Evolutionary conservation across 2,888 invertebrate genomes (phyloP), one percentile per base, ranked within the genome.

Genomic region (Philhelius pedissequus): DNA sequence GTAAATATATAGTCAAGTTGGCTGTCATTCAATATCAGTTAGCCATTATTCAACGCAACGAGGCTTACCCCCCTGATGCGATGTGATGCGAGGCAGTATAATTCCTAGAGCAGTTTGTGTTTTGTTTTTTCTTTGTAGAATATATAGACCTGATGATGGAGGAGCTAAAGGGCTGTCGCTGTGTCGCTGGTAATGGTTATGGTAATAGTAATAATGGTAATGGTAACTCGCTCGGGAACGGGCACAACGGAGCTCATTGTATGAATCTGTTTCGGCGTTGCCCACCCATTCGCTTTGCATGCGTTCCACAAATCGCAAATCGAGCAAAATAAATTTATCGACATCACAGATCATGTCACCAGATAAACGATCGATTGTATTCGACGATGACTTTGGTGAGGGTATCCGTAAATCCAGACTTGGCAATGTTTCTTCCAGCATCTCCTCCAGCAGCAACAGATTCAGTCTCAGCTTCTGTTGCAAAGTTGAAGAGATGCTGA

Each of bases 291-390:
- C 84, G 84, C 84, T 84, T 84, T 84, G 84, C 84, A 84, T 84
- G 84, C 84, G 84, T 84, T 84, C 80, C 84, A 81, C 86, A 86
- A 86, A 81, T 86, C 86, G 86, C 86, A 86, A 86, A 81, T 81
- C 81, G 80, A 86, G 86, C 84, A 86, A 84, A 87, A 87, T 87
- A 87, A 87, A 87, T 87, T 87, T 83, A 87, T 87, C 86, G 87
- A 83, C 83, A 87, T 86, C 86, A 87, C 87, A 87, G 89, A 88
- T 89, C 88, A 88, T 88, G 88, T 88, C 88, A 87, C 87, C 86
- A 87, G 88, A 89, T 88, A 88, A 88, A 88, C 88, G 87, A 88
- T 88, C 87, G 88, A 88, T 88, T 87, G 88, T 86, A 83, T 79
- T 79, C 79, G 78, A 78, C 70, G 82, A 82, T 86, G 78, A 79